These are phyloP conservation scores for Miichthys miiuy DNA, from an alignment of 2,797 vertebrate genomes.

Conservation along the genomic window DNA sequence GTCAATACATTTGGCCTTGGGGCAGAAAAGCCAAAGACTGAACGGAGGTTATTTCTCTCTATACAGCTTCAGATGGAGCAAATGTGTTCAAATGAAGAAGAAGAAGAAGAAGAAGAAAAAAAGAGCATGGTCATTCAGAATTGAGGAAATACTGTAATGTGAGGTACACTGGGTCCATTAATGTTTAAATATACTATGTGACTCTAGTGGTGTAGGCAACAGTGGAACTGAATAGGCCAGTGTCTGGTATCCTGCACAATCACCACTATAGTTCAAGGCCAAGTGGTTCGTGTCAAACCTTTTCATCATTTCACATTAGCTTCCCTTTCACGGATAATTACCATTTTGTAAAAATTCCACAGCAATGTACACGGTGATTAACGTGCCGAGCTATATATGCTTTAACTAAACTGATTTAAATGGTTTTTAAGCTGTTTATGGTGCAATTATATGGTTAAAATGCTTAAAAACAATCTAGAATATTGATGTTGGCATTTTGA, in stretches of 20 bases:
- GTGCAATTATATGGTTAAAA: neutral
- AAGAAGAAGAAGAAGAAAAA: too few relatives aligned
- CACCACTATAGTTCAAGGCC: conserved; percentile 17
- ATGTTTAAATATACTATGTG: conserved; percentile 56
- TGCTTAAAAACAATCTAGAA: neutral
- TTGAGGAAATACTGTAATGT: conserved; percentile 33
- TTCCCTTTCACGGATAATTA: conserved; percentile 19
- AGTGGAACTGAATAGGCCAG: conserved; percentile 39
- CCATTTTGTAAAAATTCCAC: neutral
- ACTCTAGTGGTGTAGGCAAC: conserved; percentile 25
- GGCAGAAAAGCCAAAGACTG: neutral
- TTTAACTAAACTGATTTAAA: neutral
- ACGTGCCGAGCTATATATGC: neutral
- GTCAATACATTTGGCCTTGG: conserved; percentile 7
- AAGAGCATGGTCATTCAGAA: neutral
- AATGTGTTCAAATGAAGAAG: too few relatives aligned
- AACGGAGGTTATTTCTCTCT: conserved; percentile 7
- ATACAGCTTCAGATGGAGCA: neutral
- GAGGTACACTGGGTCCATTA: conserved; percentile 23
- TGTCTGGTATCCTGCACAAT: conserved; percentile 47
- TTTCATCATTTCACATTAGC: conserved; percentile 10
- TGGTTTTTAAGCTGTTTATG: neutral
- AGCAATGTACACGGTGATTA: neutral
- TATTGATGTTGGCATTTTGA: neutral
- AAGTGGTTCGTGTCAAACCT: conserved; percentile 35